phyloP scores from a whole-genome alignment of 1,140 invertebrate genomes.

The Zaprionus lachaisei region DNA sequence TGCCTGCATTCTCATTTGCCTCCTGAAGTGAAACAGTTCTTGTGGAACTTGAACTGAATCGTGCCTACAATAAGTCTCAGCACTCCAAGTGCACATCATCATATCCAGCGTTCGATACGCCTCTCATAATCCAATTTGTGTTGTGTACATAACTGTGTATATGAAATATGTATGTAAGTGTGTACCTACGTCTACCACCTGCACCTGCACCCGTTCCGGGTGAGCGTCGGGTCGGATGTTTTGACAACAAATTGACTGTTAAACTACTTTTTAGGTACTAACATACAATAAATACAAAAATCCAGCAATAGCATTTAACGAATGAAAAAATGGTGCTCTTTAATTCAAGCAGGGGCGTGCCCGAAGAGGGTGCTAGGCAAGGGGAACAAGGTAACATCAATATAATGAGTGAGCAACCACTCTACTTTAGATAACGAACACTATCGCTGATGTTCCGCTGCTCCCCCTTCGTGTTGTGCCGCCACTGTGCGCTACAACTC shows the following conservation, averaged over 20 bases:
- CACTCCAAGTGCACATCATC: constrained; percentile 44
- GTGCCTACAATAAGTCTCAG: constrained; percentile 35
- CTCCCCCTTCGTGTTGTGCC: background rate
- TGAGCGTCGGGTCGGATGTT: constrained; percentile 9
- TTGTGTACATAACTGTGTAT: background rate
- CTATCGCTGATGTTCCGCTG: background rate
- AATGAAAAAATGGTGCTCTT: background rate
- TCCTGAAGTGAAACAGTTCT: constrained; percentile 41
- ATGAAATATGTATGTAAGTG: constrained; percentile 6
- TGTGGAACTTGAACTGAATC: constrained; percentile 21
- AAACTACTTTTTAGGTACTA: constrained; percentile 14
- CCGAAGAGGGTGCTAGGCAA: background rate
- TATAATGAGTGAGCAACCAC: background rate
- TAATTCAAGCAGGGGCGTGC: background rate
- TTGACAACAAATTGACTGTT: constrained; percentile 40
- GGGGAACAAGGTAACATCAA: background rate
- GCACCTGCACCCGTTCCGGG: background rate
- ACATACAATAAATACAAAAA: constrained; percentile 33
- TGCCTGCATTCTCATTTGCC: constrained; percentile 66
- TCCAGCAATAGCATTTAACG: background rate
- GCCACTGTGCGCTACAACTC: background rate
- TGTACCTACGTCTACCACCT: background rate
- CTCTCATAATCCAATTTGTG: constrained; percentile 8
- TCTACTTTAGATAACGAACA: background rate
- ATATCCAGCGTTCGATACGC: constrained; percentile 42